These are phyloP conservation scores for Forbesichthys papilliferus DNA, from an alignment of 2,113 vertebrate genomes.

Conservation along the genomic window DNA sequence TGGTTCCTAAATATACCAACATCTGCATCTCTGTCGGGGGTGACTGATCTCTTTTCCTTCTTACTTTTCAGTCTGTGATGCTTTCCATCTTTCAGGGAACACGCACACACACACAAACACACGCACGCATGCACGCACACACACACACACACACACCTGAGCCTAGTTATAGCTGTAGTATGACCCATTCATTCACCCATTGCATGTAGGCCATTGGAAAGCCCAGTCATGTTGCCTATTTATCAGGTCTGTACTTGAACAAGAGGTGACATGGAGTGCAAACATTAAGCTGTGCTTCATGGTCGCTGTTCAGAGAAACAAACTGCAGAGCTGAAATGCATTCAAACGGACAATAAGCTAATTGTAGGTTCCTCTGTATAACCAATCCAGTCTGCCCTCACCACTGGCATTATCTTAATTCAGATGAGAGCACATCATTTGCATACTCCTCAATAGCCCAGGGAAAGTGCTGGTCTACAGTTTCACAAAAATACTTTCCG, in stretches of 20 bases:
- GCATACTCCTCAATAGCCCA: background rate
- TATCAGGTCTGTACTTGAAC: background rate
- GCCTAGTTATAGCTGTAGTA: background rate
- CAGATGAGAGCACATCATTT: background rate
- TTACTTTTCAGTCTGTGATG: background rate
- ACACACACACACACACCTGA: no score
- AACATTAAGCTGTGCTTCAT: background rate
- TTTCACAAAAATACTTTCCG: background rate
- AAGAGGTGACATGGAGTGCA: background rate
- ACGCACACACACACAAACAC: conserved; percentile 2
- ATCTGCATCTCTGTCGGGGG: conserved; percentile 2
- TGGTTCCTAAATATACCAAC: background rate
- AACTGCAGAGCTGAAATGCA: background rate
- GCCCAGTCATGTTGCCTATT: background rate
- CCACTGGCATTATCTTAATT: background rate
- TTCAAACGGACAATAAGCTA: background rate
- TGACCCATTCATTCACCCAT: background rate
- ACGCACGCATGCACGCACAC: background rate
- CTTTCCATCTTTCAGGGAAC: background rate
- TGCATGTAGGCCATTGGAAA: background rate
- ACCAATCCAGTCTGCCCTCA: background rate
- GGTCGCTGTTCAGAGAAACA: background rate
- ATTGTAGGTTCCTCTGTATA: background rate
- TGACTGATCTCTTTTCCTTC: background rate
- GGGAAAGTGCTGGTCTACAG: background rate